phyloP scores from a whole-genome alignment of 2,113 vertebrate genomes.

The Taxidea taxus region DNA sequence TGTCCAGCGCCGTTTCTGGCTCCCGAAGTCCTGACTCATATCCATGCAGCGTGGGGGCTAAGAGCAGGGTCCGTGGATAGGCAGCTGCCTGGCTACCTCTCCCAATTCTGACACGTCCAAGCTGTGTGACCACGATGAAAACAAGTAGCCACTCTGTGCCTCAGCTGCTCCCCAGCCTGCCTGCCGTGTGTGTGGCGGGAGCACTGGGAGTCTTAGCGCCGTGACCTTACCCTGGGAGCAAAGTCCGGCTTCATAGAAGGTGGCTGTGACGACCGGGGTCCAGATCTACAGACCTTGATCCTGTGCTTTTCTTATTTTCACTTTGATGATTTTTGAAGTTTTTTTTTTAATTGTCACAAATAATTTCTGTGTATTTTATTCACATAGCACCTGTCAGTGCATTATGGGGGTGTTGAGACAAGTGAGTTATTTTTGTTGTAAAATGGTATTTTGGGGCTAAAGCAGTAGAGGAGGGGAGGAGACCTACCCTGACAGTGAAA shows the following conservation, averaged over 20 bases:
- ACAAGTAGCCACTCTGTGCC: neutral
- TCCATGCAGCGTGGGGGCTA: accelerated
- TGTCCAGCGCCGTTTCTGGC: neutral
- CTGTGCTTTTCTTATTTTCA: neutral
- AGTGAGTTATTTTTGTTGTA: neutral
- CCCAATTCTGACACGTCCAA: too few species aligned
- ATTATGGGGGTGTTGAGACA: neutral
- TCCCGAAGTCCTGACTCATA: too few species aligned
- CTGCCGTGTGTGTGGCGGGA: neutral
- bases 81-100: neutral
- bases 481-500: neutral
- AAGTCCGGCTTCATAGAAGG: neutral
- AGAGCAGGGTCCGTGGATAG: accelerated
- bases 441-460: neutral
- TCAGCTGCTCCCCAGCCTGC: neutral
- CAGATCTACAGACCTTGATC: neutral
- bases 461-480: neutral
- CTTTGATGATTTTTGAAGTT: neutral
- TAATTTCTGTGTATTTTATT: neutral
- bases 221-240: accelerated
- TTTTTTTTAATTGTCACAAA: neutral
- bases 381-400: neutral
- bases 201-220: accelerated
- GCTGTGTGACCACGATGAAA: neutral
- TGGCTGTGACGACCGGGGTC: accelerated